phyloP scores from a whole-genome alignment of 92 coral and sea anemone species.

The Isaurus tuberculatus region DNA sequence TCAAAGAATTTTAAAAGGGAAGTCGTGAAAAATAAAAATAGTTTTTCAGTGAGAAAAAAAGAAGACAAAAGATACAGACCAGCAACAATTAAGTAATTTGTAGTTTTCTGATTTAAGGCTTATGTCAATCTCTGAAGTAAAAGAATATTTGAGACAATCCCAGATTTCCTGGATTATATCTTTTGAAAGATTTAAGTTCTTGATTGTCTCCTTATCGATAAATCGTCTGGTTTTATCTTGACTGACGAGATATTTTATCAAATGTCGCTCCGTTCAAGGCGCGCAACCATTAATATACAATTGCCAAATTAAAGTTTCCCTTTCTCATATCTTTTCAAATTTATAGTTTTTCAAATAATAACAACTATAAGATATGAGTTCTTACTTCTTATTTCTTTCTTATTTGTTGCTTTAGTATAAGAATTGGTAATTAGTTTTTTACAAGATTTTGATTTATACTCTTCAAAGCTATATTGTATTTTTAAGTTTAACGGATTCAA shows the following conservation, averaged over 20 bases:
- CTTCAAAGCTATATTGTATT: no score
- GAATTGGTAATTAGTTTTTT: no score
- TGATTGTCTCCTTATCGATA: constrained; percentile 17
- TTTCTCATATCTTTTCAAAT: no score
- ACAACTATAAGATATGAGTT: not conserved
- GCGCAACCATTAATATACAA: no score
- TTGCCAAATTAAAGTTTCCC: not conserved
- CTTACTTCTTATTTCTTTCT: not conserved
- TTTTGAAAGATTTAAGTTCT: not conserved
- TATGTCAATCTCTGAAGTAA: not conserved
- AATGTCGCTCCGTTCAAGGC: no score
- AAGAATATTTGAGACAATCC: not conserved
- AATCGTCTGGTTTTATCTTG: not conserved
- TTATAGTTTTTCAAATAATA: not conserved
- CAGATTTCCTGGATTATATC: constrained; percentile 4
- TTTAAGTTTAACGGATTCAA: no score
- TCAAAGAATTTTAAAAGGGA: no score
- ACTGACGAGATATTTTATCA: not conserved
- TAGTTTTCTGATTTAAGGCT: not conserved
- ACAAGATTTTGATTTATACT: no score
- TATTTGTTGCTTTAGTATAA: no score
- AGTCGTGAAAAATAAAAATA: no score
- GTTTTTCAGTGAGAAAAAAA: no score
- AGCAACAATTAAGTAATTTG: not conserved
- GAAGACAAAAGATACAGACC: not conserved